phyloP scores from a whole-genome alignment of 2,797 vertebrate genomes.

The Pogoniulus pusillus region DNA sequence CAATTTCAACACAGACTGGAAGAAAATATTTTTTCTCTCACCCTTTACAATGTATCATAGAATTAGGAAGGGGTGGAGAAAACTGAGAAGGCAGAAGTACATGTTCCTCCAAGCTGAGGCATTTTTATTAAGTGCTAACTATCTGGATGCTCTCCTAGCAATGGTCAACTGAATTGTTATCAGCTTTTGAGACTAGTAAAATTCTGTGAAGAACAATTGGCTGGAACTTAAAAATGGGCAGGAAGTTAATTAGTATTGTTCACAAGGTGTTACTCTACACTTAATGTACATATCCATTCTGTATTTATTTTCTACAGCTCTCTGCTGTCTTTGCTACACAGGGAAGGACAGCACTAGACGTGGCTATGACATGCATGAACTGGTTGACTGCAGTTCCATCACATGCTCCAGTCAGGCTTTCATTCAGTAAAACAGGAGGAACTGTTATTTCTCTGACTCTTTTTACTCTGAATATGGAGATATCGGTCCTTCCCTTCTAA shows the following conservation, averaged over 20 bases:
- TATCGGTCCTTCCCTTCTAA: background rate
- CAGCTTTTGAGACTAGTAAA: background rate
- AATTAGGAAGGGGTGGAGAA: background rate
- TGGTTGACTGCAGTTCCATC: background rate
- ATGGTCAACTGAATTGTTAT: background rate
- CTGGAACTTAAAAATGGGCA: background rate
- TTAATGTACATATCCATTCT: fast-evolving
- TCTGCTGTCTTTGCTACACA: background rate
- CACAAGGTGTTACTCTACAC: background rate
- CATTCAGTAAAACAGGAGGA: background rate
- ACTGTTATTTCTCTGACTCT: background rate
- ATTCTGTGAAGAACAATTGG: background rate
- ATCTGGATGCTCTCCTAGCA: background rate
- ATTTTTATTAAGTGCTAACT: background rate
- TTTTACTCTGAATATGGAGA: background rate
- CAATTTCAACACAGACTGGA: background rate
- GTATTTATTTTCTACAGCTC: background rate
- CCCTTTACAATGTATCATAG: background rate
- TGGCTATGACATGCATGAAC: background rate
- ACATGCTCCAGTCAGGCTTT: background rate
- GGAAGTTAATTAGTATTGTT: background rate
- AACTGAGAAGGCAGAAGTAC: background rate
- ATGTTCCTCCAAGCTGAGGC: background rate
- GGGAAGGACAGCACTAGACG: background rate
- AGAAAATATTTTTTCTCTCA: background rate